A percentile compares a stretch with the other conserved stretches of the same genome.
These are phyloP conservation scores for Aurelia aurita complex sp. Pacific DNA, from an alignment of 30 jellyfish, hydroid and myxozoan genomes.

Conservation along the genomic window DNA sequence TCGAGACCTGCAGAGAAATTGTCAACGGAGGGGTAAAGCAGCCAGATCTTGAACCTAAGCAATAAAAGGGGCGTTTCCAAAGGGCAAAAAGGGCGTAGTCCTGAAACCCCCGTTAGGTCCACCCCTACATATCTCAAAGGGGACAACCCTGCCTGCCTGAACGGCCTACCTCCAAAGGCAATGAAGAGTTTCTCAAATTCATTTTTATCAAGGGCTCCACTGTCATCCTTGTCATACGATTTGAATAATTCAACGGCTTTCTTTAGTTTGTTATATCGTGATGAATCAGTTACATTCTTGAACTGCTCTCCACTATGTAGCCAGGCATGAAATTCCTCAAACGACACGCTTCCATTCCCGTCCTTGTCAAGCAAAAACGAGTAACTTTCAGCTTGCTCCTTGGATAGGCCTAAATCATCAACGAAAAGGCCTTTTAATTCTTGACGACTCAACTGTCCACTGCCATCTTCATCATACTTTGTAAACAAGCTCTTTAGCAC, in stretches of 20 bases:
- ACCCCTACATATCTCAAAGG: too few relatives aligned
- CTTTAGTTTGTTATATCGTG: constrained; percentile 73
- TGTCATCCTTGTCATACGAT: constrained; percentile 78
- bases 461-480: constrained; percentile 92
- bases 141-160: too few relatives aligned
- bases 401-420: constrained; percentile 88
- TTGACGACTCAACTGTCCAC: constrained; percentile 59
- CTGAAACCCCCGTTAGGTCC: too few relatives aligned
- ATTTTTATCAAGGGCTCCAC: constrained; percentile 84
- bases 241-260: constrained; percentile 94
- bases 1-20: too few relatives aligned
- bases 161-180: constrained; percentile 74
- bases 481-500: constrained; percentile 83
- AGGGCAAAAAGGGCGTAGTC: too few relatives aligned
- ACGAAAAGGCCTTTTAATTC: constrained; percentile 74
- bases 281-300: constrained; percentile 75
- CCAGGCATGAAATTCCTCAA: constrained; percentile 90
- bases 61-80: too few relatives aligned
- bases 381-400: constrained; percentile 87
- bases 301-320: constrained; percentile 92
- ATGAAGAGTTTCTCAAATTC: constrained; percentile 75
- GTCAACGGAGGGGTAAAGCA: too few relatives aligned
- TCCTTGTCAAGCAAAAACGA: constrained; percentile 89
- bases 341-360: constrained; percentile 82
- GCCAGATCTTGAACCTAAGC: too few relatives aligned